These are phyloP conservation scores for Castor canadensis DNA, from an alignment of 2,113 vertebrate species.

Conservation along the genomic window DNA sequence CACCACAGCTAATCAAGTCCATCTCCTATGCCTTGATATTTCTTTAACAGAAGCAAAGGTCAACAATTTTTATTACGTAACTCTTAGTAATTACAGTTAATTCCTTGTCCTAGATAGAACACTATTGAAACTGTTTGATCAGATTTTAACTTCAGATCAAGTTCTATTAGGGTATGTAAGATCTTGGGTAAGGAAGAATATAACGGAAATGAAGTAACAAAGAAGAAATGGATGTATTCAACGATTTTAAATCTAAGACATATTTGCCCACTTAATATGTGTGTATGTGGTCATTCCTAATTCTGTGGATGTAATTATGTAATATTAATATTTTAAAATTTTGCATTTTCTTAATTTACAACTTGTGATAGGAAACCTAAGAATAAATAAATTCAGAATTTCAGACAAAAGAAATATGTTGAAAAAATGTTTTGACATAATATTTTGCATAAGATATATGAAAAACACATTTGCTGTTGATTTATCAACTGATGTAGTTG, in stretches of 20 bases:
- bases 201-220: too few species aligned
- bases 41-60: not conserved
- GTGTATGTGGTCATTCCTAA: not conserved
- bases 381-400: not conserved
- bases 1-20: rapidly evolving
- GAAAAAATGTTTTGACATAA: not conserved
- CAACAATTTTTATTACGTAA: not conserved
- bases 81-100: not conserved
- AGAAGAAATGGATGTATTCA: not conserved
- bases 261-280: not conserved
- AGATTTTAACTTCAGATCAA: not conserved
- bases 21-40: not conserved
- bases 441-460: not conserved
- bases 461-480: not conserved
- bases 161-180: not conserved
- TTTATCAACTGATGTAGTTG: not conserved
- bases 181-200: not conserved
- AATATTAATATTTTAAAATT: not conserved
- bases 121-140: not conserved
- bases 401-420: not conserved
- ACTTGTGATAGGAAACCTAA: not conserved
- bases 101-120: not conserved
- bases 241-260: not conserved
- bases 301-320: not conserved
- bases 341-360: not conserved